These are phyloP conservation scores for Temnothorax nylanderi DNA, from an alignment of 1,140 invertebrate genomes.

Conservation along the genomic window DNA sequence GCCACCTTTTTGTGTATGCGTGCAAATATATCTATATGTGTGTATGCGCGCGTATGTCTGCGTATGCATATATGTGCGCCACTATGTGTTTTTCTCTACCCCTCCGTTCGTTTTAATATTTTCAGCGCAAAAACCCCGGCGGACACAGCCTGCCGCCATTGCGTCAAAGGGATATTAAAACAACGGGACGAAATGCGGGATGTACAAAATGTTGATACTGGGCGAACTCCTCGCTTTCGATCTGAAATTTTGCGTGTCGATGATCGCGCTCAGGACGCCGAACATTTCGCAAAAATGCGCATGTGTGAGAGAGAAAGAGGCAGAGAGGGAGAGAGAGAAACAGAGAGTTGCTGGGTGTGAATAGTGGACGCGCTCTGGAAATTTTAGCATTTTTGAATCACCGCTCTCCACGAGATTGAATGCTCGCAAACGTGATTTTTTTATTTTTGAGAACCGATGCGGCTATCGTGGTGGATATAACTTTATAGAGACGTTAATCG, in stretches of 20 bases:
- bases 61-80: neutral
- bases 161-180: constrained; percentile 66
- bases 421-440: neutral
- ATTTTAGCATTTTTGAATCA: constrained; percentile 38
- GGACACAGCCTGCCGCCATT: constrained; percentile 8
- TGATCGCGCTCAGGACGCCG: constrained; percentile 46
- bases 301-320: neutral
- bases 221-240: constrained; percentile 41
- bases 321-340: neutral
- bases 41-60: neutral
- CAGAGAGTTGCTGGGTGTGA: neutral
- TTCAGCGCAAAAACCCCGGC: constrained; percentile 50
- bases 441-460: constrained; percentile 25
- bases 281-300: constrained; percentile 43
- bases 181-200: constrained; percentile 47
- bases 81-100: constrained; percentile 23
- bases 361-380: constrained; percentile 16
- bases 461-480: neutral
- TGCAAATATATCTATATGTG: neutral
- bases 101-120: constrained; percentile 52
- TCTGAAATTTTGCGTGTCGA: constrained; percentile 56
- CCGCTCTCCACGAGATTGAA: constrained; percentile 33
- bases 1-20: neutral
- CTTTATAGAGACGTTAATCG: constrained; percentile 4
- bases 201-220: constrained; percentile 56